Evolutionary conservation across 2,113 vertebrate genomes (phyloP), one percentile per base, ranked within the genome.

Genomic region (Oncorhynchus mykiss): DNA sequence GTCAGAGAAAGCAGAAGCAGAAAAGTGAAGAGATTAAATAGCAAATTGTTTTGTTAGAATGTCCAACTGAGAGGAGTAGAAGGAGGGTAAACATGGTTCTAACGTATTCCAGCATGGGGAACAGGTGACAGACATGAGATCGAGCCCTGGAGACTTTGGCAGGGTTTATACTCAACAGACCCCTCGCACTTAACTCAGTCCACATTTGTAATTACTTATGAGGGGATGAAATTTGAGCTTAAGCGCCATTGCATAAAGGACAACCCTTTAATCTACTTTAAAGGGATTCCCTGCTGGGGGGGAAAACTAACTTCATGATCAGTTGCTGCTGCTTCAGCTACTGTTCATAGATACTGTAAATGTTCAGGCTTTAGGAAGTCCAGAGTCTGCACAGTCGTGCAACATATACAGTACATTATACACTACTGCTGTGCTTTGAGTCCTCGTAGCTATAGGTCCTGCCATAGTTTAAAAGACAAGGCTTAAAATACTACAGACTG

Each of bases 121-220:
- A 22, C 11, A 65, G 24, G 25, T 48, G 29, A 65, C 8, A 13
- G 57, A 72, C 25, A 20, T 14, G 12, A 20, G 27, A 57, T 69
- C 34, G 0, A 70, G n/a, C 11, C 12, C 0, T 29, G n/a, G 29
- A 60, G 51, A 68, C 6, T 39, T 18, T 70, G 20, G 22, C 22
- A 57, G 27, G 18, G 8, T 71, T 71, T 34, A 59, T 34, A 48
- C 54, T 66, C 14, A 68, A 49, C 51, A 59, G 31, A 72, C 66
- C 18, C 20, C 12, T 25, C 66, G n/a, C 24, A 74, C n/a, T 72
- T 72, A 24, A 66, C 8, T 45, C 45, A 71, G 22, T 59, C 18
- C 29, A 78, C 45, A 71, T 74, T 75, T 78, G 67, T 80, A 82
- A 84, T 82, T 76, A 80, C 67, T 76, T 71, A 29, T 67, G 39